phyloP scores from a whole-genome alignment of 2,113 vertebrate genomes.

The Anseranas semipalmata region DNA sequence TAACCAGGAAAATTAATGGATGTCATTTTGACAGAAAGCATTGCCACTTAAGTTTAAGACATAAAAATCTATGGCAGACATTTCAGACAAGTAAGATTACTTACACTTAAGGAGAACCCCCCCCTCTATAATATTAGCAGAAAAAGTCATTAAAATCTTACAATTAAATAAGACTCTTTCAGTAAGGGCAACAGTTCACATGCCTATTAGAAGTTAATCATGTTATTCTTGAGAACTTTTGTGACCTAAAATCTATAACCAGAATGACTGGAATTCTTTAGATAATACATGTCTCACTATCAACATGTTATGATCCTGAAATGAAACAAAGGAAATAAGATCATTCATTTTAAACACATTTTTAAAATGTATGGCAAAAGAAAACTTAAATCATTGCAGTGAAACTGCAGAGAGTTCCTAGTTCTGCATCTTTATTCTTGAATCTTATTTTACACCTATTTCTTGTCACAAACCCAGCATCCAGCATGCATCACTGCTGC shows the following conservation, averaged over 20 bases:
- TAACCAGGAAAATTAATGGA: not conserved
- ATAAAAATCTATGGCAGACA: not conserved
- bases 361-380: not conserved
- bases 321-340: not conserved
- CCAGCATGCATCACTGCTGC: not conserved
- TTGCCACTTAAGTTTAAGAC: not conserved
- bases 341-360: not conserved
- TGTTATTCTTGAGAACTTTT: not conserved
- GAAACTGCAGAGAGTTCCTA: not conserved
- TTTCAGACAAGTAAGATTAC: not conserved
- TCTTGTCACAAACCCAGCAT: not conserved
- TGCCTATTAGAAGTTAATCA: conserved; percentile 4
- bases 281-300: not conserved
- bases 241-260: conserved; percentile 15
- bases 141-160: not conserved
- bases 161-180: not conserved
- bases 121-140: not conserved
- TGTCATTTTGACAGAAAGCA: not conserved
- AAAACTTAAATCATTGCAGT: not conserved
- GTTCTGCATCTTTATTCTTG: not conserved
- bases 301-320: not conserved
- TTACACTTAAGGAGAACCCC: not conserved
- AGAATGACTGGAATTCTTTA: not conserved
- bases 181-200: not conserved
- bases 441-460: not conserved